These are phyloP conservation scores for Pempheris klunzingeri DNA, from an alignment of 2,797 vertebrate species.

Conservation along the genomic window DNA sequence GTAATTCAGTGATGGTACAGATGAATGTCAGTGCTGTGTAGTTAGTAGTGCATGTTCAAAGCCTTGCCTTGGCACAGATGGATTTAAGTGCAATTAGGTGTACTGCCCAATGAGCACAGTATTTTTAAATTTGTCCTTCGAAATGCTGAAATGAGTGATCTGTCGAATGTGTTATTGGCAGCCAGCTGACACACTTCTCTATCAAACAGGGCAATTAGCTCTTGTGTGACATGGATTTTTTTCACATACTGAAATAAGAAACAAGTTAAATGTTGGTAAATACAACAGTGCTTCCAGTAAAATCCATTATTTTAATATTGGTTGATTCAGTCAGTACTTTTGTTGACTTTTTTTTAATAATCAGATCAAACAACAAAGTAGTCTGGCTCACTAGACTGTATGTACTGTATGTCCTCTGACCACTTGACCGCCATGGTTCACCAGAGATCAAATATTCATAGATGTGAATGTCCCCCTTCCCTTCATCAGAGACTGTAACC, in stretches of 20 bases:
- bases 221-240: constrained; percentile 26
- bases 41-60: constrained; percentile 60
- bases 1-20: constrained; percentile 42
- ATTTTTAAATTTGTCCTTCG: constrained; percentile 35
- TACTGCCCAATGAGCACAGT: constrained; percentile 56
- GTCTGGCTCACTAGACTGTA: constrained; percentile 14
- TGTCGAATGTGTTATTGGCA: constrained; percentile 33
- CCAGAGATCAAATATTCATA: constrained; percentile 41
- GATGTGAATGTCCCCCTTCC: constrained; percentile 41
- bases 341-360: constrained; percentile 19
- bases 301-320: constrained; percentile 33
- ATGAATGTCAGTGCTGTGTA: constrained; percentile 67
- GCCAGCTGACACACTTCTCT: constrained; percentile 15
- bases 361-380: constrained; percentile 1
- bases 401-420: constrained; percentile 37
- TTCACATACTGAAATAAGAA: constrained; percentile 32
- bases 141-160: constrained; percentile 43
- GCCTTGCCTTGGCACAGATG: constrained; percentile 54
- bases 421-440: constrained; percentile 21
- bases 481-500: constrained; percentile 48
- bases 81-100: constrained; percentile 78
- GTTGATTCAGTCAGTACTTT: constrained; percentile 8
- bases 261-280: constrained; percentile 41
- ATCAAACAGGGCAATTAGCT: neutral
- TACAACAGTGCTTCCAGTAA: constrained; percentile 74